Evolutionary conservation across 2,797 vertebrate genomes (phyloP).

Genomic region (Eleutherodactylus coqui): DNA sequence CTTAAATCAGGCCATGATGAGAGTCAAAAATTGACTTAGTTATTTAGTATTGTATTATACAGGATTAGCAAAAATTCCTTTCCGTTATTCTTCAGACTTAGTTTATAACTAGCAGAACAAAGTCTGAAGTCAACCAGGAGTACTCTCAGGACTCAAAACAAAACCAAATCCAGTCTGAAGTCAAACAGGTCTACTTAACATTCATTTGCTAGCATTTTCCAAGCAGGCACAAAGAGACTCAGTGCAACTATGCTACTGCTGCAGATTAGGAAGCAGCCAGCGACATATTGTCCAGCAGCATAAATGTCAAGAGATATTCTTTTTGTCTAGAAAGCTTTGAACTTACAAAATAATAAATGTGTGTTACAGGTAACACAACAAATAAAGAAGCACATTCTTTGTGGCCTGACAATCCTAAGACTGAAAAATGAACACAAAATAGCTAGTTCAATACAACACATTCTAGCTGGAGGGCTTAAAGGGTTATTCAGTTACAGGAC

Average conservation of each 20-base stretch:
- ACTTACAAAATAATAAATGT: slow-evolving; percentile 58
- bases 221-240: slow-evolving; percentile 68
- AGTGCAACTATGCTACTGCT: slow-evolving; percentile 67
- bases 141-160: slow-evolving; percentile 68
- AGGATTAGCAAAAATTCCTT: slow-evolving; percentile 72
- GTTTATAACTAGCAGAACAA: slow-evolving; percentile 70
- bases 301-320: slow-evolving; percentile 65
- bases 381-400: slow-evolving; percentile 46
- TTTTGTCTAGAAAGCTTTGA: slow-evolving; percentile 64
- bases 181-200: slow-evolving; percentile 69
- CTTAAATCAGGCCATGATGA: slow-evolving; percentile 77
- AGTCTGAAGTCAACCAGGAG: slow-evolving; percentile 68
- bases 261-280: slow-evolving; percentile 70
- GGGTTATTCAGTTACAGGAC: too few species aligned
- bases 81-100: slow-evolving; percentile 65
- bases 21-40: slow-evolving; percentile 73
- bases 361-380: slow-evolving; percentile 58
- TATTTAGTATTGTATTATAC: slow-evolving; percentile 71
- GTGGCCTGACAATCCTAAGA: slow-evolving; percentile 32
- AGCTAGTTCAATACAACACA: slow-evolving; percentile 1
- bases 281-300: slow-evolving; percentile 25
- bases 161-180: slow-evolving; percentile 70
- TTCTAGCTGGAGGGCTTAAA: too few species aligned
- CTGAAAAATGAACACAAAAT: slow-evolving; percentile 53
- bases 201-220: slow-evolving; percentile 71